Evolutionary conservation across 30 jellyfish, hydroid and myxozoan species (phyloP).

Genomic region (Hydractinia symbiolongicarpus): DNA sequence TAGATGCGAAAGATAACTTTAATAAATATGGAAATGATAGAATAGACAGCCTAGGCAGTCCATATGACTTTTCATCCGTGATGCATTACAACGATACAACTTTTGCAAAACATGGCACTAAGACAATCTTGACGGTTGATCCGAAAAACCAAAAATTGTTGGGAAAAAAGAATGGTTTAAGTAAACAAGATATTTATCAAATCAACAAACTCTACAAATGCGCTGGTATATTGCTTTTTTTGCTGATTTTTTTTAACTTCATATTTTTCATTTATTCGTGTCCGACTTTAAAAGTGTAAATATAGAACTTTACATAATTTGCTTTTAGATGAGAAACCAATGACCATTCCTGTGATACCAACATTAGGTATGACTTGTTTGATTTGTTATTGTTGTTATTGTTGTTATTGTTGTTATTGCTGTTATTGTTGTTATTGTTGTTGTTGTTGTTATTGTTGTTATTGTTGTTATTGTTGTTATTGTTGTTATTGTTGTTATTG

Average conservation of each 20-base stretch:
- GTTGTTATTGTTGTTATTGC: background rate
- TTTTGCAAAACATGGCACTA: slow-evolving; percentile 30
- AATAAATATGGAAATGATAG: slow-evolving; percentile 29
- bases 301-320: background rate
- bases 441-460: no score
- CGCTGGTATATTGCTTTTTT: slow-evolving; percentile 33
- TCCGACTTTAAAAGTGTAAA: background rate
- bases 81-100: slow-evolving; percentile 60
- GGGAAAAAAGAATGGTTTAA: slow-evolving; percentile 46
- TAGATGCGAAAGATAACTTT: slow-evolving; percentile 33
- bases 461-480: no score
- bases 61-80: slow-evolving; percentile 45
- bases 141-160: slow-evolving; percentile 36
- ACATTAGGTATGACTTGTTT: background rate
- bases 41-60: slow-evolving; percentile 42
- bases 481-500: no score
- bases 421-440: background rate
- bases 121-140: slow-evolving; percentile 43
- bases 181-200: slow-evolving; percentile 31
- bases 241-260: background rate
- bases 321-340: background rate
- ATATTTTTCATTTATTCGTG: background rate
- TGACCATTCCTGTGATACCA: background rate
- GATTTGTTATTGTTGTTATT: background rate
- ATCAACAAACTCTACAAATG: slow-evolving; percentile 41